Percentiles rank a stretch among this genome's conserved stretches.
phyloP scores from a whole-genome alignment of 1,140 invertebrate species.

The Plutomurus gul region DNA sequence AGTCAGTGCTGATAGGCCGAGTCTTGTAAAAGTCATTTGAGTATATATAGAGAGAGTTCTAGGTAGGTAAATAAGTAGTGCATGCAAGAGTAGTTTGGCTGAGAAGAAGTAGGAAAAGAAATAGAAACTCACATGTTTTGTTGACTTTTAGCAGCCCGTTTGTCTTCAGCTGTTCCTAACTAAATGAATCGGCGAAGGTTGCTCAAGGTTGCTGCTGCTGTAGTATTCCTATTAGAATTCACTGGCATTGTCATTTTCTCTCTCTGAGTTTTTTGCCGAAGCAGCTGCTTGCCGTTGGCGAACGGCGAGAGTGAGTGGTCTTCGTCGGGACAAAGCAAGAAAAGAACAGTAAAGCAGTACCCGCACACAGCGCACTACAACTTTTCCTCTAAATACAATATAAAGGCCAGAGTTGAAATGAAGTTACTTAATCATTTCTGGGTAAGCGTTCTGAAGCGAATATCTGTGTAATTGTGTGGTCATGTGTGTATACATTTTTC shows the following conservation, averaged over 20 bases:
- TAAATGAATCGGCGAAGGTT: slow-evolving; percentile 20
- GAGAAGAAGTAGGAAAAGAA: background rate
- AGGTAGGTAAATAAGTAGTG: too few relatives aligned
- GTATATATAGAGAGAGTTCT: too few relatives aligned
- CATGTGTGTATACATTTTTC: background rate
- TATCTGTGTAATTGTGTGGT: slow-evolving; percentile 20
- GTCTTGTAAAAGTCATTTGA: too few relatives aligned
- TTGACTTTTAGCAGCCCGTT: background rate
- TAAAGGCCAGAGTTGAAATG: background rate
- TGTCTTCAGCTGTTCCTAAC: slow-evolving; percentile 6
- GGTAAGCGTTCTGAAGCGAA: background rate
- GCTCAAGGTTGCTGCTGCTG: slow-evolving; percentile 17
- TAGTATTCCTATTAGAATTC: background rate
- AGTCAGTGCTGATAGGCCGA: too few relatives aligned
- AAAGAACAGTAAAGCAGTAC: too few relatives aligned
- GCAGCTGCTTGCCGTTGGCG: background rate
- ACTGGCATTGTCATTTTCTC: slow-evolving; percentile 15
- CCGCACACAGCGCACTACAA: too few relatives aligned
- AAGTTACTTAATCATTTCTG: slow-evolving; percentile 22
- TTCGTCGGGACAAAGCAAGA: background rate
- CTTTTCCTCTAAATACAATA: slow-evolving; percentile 8
- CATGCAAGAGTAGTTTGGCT: background rate
- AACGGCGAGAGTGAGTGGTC: background rate
- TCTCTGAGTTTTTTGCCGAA: background rate
- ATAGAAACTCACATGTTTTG: slow-evolving; percentile 12